Evolutionary conservation across 2,113 vertebrate genomes (phyloP).

Genomic region (Circaetus cinerascens): DNA sequence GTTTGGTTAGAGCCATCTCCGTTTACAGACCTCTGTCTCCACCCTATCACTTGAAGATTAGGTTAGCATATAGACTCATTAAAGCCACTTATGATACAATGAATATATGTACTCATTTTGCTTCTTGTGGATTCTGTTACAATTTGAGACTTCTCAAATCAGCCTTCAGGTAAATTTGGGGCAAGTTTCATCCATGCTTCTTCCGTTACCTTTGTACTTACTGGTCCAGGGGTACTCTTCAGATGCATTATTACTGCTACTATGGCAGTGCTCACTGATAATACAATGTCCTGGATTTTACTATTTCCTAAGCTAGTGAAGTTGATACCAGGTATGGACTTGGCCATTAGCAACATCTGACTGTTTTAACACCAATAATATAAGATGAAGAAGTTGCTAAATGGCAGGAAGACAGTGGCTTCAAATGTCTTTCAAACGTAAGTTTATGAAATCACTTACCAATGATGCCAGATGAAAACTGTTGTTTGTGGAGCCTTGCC

Average conservation of each 20-base stretch:
- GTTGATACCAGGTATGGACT: background rate
- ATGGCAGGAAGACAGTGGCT: background rate
- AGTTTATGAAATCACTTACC: background rate
- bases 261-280: fast-evolving
- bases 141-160: background rate
- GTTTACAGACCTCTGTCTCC: background rate
- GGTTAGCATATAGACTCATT: background rate
- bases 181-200: background rate
- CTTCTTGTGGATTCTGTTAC: background rate
- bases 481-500: background rate
- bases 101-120: background rate
- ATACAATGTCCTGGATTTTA: background rate
- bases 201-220: background rate
- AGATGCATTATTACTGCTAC: background rate
- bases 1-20: background rate
- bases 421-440: background rate
- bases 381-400: background rate
- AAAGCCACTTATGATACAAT: background rate
- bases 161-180: background rate
- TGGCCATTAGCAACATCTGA: background rate
- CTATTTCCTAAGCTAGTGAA: background rate
- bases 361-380: background rate
- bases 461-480: background rate
- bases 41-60: fast-evolving
- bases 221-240: background rate